These are phyloP conservation scores for Stegana nigrithorax DNA, from an alignment of 2,888 invertebrate genomes.

Conservation along the genomic window DNA sequence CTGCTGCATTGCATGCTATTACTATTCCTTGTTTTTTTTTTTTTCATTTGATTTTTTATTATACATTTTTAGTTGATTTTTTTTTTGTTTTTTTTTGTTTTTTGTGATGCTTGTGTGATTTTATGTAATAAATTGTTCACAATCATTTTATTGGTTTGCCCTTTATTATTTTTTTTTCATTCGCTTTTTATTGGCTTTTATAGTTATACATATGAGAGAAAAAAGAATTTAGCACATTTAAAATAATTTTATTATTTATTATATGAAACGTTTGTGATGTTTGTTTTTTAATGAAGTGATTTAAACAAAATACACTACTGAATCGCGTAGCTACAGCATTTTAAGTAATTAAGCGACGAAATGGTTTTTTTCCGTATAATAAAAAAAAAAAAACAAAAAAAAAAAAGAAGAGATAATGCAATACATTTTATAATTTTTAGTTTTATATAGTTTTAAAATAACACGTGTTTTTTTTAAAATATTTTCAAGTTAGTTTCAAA, in stretches of 20 bases:
- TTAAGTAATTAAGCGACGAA: no score
- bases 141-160: slow-evolving; percentile 17
- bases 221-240: no score
- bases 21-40: slow-evolving; percentile 12
- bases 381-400: no score
- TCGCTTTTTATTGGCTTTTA: neutral
- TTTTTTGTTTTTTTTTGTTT: slow-evolving; percentile 9
- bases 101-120: slow-evolving; percentile 19
- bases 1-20: neutral
- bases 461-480: no score
- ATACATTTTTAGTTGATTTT: slow-evolving; percentile 17
- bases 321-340: no score
- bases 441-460: no score
- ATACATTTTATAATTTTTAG: no score
- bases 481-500: no score
- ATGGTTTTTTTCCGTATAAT: no score
- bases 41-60: slow-evolving; percentile 19
- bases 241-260: neutral
- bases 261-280: neutral
- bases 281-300: neutral
- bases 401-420: no score
- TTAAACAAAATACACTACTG: no score
- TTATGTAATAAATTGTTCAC: slow-evolving; percentile 34
- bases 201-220: no score
- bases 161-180: slow-evolving; percentile 8